These are phyloP conservation scores for Tachystola acroxantha DNA, from an alignment of 2,888 invertebrate genomes.

Conservation along the genomic window DNA sequence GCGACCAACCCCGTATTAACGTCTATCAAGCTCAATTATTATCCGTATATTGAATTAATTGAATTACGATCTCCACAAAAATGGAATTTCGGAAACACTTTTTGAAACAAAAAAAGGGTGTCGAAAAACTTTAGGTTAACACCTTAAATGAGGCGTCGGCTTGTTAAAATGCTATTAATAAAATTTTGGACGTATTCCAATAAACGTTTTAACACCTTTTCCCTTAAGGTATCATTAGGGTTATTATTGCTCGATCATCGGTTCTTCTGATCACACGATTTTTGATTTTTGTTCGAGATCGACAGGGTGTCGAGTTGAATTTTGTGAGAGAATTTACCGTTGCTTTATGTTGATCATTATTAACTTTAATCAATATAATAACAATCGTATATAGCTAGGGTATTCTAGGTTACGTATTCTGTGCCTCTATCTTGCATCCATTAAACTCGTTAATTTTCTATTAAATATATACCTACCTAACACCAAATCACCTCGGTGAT, in stretches of 20 bases:
- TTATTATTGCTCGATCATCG: constrained; percentile 52
- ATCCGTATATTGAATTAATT: constrained; percentile 31
- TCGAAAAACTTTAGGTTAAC: constrained; percentile 48
- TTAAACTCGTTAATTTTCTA: no score
- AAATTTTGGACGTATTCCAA: constrained; percentile 68
- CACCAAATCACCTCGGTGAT: no score
- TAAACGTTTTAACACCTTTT: constrained; percentile 77
- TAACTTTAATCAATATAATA: no score
- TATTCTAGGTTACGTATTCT: no score
- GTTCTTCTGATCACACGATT: constrained; percentile 33
- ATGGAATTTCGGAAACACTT: constrained; percentile 8
- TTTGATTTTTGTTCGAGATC: neutral
- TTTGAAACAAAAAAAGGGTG: constrained; percentile 21
- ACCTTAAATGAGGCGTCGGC: constrained; percentile 57
- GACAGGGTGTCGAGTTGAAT: neutral
- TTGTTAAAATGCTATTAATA: constrained; percentile 77
- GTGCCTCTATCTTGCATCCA: no score
- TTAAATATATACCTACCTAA: neutral
- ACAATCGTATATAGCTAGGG: no score
- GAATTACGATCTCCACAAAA: constrained; percentile 28
- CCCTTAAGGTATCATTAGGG: constrained; percentile 70
- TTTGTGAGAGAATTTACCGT: neutral
- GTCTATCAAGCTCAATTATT: constrained; percentile 29
- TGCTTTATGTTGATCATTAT: neutral
- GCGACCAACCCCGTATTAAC: constrained; percentile 21